Evolutionary conservation across 2,113 vertebrate species (phyloP), one percentile per base, ranked within the genome.

Genomic region (Gopherus flavomarginatus): DNA sequence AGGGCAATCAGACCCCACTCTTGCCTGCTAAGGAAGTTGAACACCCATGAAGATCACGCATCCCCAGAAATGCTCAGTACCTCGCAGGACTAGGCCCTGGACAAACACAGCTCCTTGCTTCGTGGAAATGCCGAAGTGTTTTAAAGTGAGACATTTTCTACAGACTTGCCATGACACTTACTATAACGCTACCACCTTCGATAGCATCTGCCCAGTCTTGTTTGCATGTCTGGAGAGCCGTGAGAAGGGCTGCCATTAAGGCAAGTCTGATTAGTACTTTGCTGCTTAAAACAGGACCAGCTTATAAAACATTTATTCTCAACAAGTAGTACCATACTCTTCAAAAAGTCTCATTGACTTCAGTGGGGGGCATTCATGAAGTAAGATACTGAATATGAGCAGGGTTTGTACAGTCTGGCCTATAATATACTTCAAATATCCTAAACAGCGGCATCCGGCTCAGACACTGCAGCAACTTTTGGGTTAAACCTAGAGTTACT

Each of bases 401-500:
- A 82, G 24, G 8, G 53, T 2, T 84, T 47, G 5, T 4, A 7
- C 29, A 7, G 19, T 78, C 47, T 1, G 31, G 14, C 52, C 27
- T 44, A 31, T 0, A 0, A 16, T 77, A 42, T 26, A 78, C 12
- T 78, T 78, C 22, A 78, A 91, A 85, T 50, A n/a, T 92, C 49
- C 75, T 84, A 77, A 90, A 24, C 56, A 16, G 65, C 93, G 69
- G 87, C 83, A 81, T 5, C 88, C 62, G 91, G 93, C 90, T 98
- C 91, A 94, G 86, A 89, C 24, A 94, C 88, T 92, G 57, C 94
- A 97, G 93, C 62, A 95, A 95, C 81, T 88, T 93, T 87, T 93
- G 96, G 95, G 97, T 98, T 97, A 98, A 97, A 97, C 85, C 80
- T 79, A 91, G 86, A 96, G 83, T 90, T 91, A 83, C 86, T 97